Conservation (phyloP, 2,888 invertebrate genomes). For the Caenorhabditis sinica region DNA sequence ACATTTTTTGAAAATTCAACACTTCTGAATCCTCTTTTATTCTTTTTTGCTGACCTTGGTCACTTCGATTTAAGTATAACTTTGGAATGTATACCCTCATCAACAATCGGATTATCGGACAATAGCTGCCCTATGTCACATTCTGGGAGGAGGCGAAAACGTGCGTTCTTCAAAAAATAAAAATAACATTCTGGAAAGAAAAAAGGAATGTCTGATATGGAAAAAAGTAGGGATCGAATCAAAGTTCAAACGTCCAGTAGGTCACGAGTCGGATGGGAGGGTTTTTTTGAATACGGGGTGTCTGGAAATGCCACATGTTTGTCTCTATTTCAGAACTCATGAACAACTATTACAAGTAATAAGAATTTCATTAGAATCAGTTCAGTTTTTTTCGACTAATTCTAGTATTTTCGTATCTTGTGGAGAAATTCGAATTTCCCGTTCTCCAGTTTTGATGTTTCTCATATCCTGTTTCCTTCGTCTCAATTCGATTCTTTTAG, state of each 20-base stretch:
- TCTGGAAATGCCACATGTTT: background rate
- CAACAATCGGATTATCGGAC: slow-evolving; percentile 52
- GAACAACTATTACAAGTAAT: background rate
- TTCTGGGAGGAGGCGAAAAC: slow-evolving; percentile 13
- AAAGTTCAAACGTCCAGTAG: slow-evolving; percentile 9
- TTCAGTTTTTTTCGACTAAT: too few relatives aligned
- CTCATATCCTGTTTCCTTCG: background rate
- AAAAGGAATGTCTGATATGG: background rate
- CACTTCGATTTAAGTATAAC: slow-evolving; percentile 47
- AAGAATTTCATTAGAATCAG: too few relatives aligned
- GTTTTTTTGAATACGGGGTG: background rate
- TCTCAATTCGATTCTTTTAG: too few relatives aligned
- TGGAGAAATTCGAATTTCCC: too few relatives aligned
- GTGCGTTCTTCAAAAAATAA: slow-evolving; percentile 33
- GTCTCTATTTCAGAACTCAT: background rate
- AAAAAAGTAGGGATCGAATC: background rate
- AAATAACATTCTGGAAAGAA: slow-evolving; percentile 1
- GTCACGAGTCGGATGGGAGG: slow-evolving; percentile 3
- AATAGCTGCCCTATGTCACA: slow-evolving; percentile 48
- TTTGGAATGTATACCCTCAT: slow-evolving; percentile 36
- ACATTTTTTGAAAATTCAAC: slow-evolving; percentile 41
- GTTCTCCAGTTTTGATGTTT: too few relatives aligned
- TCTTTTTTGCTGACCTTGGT: slow-evolving; percentile 43
- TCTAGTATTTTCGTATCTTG: too few relatives aligned
- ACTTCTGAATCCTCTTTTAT: slow-evolving; percentile 2